These are phyloP conservation scores for Thamnophis elegans DNA, from an alignment of 2,797 vertebrate species.

Conservation along the genomic window DNA sequence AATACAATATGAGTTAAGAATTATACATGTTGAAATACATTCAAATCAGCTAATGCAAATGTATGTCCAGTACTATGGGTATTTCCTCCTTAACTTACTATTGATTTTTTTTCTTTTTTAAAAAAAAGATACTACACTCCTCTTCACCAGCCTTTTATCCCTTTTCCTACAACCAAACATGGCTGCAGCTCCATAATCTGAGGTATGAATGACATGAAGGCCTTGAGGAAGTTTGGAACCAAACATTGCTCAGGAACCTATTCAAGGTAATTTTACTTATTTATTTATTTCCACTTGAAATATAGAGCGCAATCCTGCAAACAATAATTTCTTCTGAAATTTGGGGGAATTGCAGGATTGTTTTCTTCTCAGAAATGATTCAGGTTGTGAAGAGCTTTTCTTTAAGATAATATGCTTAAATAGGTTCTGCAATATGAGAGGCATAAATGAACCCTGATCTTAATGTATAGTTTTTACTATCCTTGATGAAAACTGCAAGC, in stretches of 20 bases:
- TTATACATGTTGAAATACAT: neutral
- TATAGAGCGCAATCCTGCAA: neutral
- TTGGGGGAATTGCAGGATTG: neutral
- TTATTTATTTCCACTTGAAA: neutral
- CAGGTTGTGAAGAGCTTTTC: neutral
- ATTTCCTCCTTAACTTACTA: neutral
- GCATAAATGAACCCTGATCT: neutral
- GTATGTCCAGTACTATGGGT: neutral
- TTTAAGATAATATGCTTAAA: neutral
- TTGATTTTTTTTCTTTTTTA: neutral
- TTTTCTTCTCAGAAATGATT: neutral
- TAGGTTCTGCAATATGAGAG: neutral
- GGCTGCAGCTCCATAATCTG: constrained; percentile 59
- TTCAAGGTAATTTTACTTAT: constrained; percentile 63
- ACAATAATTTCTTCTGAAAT: neutral
- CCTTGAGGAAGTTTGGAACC: constrained; percentile 57
- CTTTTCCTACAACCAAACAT: constrained; percentile 68
- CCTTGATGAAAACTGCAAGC: neutral
- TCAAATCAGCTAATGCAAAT: neutral
- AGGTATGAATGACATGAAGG: constrained; percentile 57
- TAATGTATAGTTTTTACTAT: neutral
- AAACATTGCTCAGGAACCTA: constrained; percentile 60
- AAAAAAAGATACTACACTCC: constrained; percentile 62
- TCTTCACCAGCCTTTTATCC: constrained; percentile 72
- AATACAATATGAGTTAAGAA: too few species aligned